Evolutionary conservation across 2,888 invertebrate species (phyloP), one percentile per base, ranked within the genome.

Genomic region (Phasia obesa): DNA sequence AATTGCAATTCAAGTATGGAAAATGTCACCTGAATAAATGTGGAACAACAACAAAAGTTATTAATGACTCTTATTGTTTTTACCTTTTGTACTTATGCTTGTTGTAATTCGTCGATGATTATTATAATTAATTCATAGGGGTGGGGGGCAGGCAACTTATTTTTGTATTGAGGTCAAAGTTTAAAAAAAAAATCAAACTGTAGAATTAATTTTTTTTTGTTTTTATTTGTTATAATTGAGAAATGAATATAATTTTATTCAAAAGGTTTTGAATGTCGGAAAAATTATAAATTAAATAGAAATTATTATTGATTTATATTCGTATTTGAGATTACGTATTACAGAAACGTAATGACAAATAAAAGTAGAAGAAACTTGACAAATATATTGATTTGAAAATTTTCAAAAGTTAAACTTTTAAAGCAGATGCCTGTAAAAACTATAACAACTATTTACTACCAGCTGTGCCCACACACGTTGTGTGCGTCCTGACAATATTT

Each of bases 1-100:
- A 79, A 83, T 79, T 83, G 79, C 79, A 83, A 75, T 76, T 75
- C 62, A 79, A 83, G 57, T 47, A n/a, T 35, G 15, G 47, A 51
- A 38, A 42, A 65, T 21, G 31, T 42, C 19, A 17, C 23, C n/a
- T 35, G 55, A 47, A 67, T 38, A 42, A 57, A 19, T 25, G 27
- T 57, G 57, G 25, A 47, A 51, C 25, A 19, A 15, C 17, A 35
- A 27, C 38, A 53, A n/a, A 65, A 38, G 31, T 49, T 49, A 17
- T 75, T 75, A 65, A 75, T 65, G 75, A 17, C 51, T 17, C 35
- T 53, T 55, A 55, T 38, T 47, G 35, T 19, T 38, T 25, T 19
- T 19, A 57, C 47, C 17, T 57, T 62, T 11, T 11, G n/a, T n/a
- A n/a, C 51, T 53, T 19, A 19, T 42, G 21, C 21, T 59, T 27